Conservation (phyloP, 2,888 invertebrate genomes). For the Agrotis ipsilon region DNA sequence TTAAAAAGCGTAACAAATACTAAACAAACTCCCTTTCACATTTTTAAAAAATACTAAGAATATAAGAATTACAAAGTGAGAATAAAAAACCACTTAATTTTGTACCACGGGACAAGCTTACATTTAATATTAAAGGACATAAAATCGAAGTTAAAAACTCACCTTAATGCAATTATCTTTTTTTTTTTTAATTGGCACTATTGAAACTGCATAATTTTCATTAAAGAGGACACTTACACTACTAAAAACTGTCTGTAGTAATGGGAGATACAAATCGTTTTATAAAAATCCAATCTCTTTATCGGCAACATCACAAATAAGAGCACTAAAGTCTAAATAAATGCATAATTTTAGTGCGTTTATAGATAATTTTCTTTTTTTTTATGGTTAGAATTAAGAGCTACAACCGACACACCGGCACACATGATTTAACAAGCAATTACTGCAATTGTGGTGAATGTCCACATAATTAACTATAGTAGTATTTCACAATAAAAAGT, state of each 20-base stretch:
- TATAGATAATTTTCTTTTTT: too few relatives aligned
- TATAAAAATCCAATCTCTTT: too few relatives aligned
- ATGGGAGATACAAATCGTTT: too few relatives aligned
- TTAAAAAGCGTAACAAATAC: too few relatives aligned
- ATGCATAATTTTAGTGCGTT: too few relatives aligned
- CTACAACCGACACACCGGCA: neutral
- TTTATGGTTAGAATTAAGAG: neutral
- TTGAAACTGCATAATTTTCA: too few relatives aligned
- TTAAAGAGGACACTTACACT: neutral
- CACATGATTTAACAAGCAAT: slow-evolving; percentile 52
- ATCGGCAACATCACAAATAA: too few relatives aligned
- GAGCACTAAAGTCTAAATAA: too few relatives aligned
- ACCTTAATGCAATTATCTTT: neutral
- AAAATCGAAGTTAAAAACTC: neutral
- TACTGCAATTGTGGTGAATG: slow-evolving; percentile 44
- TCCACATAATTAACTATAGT: slow-evolving; percentile 16
- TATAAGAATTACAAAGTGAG: too few relatives aligned
- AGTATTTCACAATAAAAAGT: slow-evolving; percentile 34
- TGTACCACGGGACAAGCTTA: neutral
- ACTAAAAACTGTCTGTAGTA: neutral
- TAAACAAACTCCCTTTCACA: too few relatives aligned
- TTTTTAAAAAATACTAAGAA: too few relatives aligned
- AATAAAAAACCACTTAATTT: neutral
- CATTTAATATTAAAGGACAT: neutral
- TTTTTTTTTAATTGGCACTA: neutral